Conservation (phyloP, 2,113 vertebrate species). For the Lethenteron reissneri region DNA sequence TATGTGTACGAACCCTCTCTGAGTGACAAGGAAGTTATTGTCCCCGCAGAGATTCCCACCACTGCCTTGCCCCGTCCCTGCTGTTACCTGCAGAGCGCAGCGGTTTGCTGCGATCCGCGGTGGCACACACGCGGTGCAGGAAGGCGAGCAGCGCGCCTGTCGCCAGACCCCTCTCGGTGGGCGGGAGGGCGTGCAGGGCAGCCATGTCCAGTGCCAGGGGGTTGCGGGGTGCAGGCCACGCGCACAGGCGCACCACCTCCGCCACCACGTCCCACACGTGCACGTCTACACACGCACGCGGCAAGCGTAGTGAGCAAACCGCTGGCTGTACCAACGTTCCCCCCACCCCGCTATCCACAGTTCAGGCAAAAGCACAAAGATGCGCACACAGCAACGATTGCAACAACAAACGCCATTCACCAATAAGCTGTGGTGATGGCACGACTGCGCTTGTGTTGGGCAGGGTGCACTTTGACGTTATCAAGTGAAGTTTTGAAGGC, state of each 20-base stretch:
- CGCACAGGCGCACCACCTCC: slow-evolving; percentile 34
- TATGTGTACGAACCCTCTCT: too few relatives aligned
- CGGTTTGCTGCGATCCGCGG: too few relatives aligned
- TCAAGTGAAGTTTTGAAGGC: too few relatives aligned
- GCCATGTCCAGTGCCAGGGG: slow-evolving; percentile 33
- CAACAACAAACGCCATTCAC: too few relatives aligned
- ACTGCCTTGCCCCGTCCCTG: too few relatives aligned
- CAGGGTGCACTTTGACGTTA: not conserved
- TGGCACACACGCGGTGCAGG: slow-evolving; percentile 17
- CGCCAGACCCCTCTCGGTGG: slow-evolving; percentile 26
- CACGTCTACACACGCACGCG: slow-evolving; percentile 17
- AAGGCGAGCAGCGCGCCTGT: slow-evolving; percentile 32
- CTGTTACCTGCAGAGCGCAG: too few relatives aligned
- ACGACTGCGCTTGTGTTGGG: not conserved
- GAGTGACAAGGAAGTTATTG: too few relatives aligned
- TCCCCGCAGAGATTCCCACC: too few relatives aligned
- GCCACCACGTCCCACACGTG: slow-evolving; percentile 32
- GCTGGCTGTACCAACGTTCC: too few relatives aligned
- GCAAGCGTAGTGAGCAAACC: not conserved
- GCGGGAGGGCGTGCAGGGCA: slow-evolving; percentile 29
- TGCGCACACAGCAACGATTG: not conserved
- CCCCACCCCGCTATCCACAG: too few relatives aligned
- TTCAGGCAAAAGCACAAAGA: not conserved
- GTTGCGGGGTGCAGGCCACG: slow-evolving; percentile 29
- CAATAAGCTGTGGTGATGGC: not conserved